A percentile compares a stretch with the other conserved stretches of the same genome.
phyloP scores from a whole-genome alignment of 2,113 vertebrate species.

The Dasypus novemcinctus region DNA sequence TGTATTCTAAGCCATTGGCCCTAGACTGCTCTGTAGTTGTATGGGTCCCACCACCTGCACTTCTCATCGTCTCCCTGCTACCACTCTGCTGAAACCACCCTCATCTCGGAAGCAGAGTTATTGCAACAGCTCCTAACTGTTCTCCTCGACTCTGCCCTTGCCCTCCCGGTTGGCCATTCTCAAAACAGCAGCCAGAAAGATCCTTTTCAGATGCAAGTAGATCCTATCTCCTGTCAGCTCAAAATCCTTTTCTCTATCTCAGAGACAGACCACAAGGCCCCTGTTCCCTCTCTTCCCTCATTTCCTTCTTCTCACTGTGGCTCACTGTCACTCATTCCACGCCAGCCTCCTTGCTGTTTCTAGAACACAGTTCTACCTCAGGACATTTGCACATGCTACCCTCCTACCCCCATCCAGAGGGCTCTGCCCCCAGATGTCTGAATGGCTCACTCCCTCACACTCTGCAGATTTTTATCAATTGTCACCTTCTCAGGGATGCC shows the following conservation, averaged over 20 bases:
- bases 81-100: background rate
- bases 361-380: background rate
- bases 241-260: background rate
- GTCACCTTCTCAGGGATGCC: background rate
- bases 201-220: background rate
- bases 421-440: background rate
- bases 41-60: background rate
- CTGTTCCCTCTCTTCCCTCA: background rate
- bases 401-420: background rate
- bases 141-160: background rate
- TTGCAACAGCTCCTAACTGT: background rate
- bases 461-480: background rate
- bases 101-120: background rate
- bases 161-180: background rate
- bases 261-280: background rate
- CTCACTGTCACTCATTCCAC: background rate
- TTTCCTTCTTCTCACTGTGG: too few relatives aligned
- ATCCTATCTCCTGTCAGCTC: background rate
- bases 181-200: background rate
- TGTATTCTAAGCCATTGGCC: background rate
- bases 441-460: background rate
- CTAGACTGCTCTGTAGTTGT: background rate
- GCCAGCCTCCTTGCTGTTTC: background rate
- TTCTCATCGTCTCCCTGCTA: background rate
- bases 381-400: background rate